Base-by-base conservation (phyloP, 2,888 invertebrate genomes). In the Galerucella calmariensis region DNA sequence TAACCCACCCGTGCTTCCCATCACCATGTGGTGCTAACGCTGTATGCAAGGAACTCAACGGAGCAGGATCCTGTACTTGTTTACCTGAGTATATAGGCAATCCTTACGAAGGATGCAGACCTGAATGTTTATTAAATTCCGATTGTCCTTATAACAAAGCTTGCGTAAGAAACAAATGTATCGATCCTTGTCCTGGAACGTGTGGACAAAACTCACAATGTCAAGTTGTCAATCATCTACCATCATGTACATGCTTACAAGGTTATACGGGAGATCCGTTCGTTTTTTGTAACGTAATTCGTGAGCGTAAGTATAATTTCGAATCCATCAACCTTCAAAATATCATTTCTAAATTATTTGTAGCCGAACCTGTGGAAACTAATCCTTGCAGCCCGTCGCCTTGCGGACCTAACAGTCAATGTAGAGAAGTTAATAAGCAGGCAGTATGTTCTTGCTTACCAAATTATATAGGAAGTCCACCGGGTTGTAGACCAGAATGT, bases 221-320 rank as follows among this genome's bases (percentile, higher is more conserved):
- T 84, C 89, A 90, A 76, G 93, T 94, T 27, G 89, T 93, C 12
- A 94, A 93, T 82, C 93, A 94, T 87, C 83, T 94, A 81, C 92
- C 93, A 74, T 88, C 90, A 46, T 92, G 94, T 83, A 91, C 89
- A 75, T 95, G 95, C 84, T 87, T 90, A n/a, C 86, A 88, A 74
- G 93, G 93, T 41, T 94, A 92, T 84, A 92, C 92, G 14, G 95
- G 95, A 76, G 93, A 95, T 88, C 94, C 95, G 6, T 94, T 94
- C 85, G 88, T 88, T 75, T 92, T 89, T 83, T 94, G 94, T 82
- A 87, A 83, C 59, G 11, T 73, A n/a, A 58, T 75, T 48, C 86
- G 82, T 35, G 86, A 88, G 86, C 86, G 89, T 90, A 89, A 89
- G 89, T 66, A 51, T 65, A 48, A 4, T 14, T 48, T 48, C 14